Evolutionary conservation across 2,113 vertebrate species (phyloP).

Genomic region (Montifringilla adamsi): DNA sequence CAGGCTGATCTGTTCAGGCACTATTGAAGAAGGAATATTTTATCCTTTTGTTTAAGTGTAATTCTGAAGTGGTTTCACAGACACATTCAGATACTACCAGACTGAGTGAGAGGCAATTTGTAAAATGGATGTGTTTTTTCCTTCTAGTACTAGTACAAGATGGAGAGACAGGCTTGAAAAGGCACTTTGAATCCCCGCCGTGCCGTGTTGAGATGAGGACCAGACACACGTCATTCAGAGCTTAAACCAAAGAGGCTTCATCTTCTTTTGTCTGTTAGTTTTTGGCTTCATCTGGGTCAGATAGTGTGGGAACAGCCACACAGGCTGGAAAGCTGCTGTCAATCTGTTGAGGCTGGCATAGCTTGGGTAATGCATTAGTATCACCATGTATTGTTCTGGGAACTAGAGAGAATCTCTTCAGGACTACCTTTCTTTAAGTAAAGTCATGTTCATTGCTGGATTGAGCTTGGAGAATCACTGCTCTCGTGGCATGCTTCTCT

Average conservation of each 20-base stretch:
- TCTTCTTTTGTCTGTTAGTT: not conserved
- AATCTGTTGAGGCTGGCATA: not conserved
- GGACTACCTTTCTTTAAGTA: not conserved
- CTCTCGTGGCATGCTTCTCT: not conserved
- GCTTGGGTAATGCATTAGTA: not conserved
- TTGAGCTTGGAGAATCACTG: not conserved
- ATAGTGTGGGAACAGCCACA: not conserved
- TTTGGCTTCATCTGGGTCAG: not conserved
- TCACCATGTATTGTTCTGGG: accelerated
- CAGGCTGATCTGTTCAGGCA: constrained; percentile 49
- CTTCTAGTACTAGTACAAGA: not conserved
- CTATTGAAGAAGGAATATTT: constrained; percentile 48
- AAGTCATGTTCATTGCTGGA: not conserved
- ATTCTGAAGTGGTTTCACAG: constrained; percentile 57
- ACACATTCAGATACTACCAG: constrained; percentile 26
- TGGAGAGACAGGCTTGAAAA: not conserved
- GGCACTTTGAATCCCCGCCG: not conserved
- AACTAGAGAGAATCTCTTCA: not conserved
- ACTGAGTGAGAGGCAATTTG: constrained; percentile 20
- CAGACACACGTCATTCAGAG: not conserved
- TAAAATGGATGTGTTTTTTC: not conserved
- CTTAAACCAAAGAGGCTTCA: not conserved
- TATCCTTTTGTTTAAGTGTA: not conserved
- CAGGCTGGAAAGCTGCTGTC: not conserved
- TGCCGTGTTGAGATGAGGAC: not conserved